Evolutionary conservation across 1,140 invertebrate genomes (phyloP), one percentile per base, ranked within the genome.

Genomic region (Drosophila pseudoananassae): DNA sequence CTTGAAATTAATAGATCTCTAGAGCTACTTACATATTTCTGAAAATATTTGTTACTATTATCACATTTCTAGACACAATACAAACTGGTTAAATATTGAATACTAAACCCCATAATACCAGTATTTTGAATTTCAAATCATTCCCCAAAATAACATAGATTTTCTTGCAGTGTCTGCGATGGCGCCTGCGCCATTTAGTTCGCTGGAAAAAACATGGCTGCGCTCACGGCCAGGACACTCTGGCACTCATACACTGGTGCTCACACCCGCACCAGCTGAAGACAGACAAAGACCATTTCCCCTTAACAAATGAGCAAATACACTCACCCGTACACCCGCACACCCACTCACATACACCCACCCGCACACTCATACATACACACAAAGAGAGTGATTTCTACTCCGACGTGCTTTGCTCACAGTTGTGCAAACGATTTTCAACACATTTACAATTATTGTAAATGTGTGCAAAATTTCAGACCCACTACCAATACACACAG

Each of bases 401-500:
- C 51, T 49, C 45, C 17, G 45, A 71, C 56, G 47, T 68, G 69
- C 72, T 73, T 90, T 90, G 85, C 87, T 90, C 87, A 87, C 66
- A 83, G 81, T 80, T 83, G 78, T 90, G 87, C 87, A 90, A 82
- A 77, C 87, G 87, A 90, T 90, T 90, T 90, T 90, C 87, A 90
- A 90, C 87, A 90, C 87, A 90, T 90, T 90, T 90, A 78, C 87
- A 90, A 83, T 90, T 61, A 90, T 75, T 90, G 87, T 83, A 83
- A 90, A 90, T 90, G 87, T 90, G 87, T 90, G 87, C 87, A 90
- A 90, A 90, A 90, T 90, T 90, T 82, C 78, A 66, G 72, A 65
- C 64, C 61, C 64, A 68, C 54, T 43, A 58, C 33, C 43, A 47
- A 59, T 50, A 66, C 73, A 59, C 5, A 27, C 12, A 23, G 54